Percentiles rank a stretch among this genome's conserved stretches.
phyloP scores from a whole-genome alignment of 2,888 invertebrate species.

The Alsophila aescularia region DNA sequence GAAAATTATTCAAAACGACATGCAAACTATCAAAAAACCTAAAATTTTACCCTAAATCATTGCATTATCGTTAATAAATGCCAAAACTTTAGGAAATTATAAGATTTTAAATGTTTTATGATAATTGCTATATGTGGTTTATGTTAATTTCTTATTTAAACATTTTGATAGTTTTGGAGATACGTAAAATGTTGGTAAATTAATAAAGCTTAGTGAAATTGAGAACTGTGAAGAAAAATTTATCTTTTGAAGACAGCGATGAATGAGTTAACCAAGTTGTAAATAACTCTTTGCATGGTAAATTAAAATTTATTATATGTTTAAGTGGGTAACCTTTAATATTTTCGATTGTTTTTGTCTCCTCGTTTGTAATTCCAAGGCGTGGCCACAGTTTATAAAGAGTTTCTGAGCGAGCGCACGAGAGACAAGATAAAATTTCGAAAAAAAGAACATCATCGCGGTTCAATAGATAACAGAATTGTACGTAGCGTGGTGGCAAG shows the following conservation, averaged over 20 bases:
- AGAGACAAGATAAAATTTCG: no score
- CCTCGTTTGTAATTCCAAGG: no score
- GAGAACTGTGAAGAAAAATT: slow-evolving; percentile 40
- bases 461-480: no score
- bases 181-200: slow-evolving; percentile 27
- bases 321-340: not conserved
- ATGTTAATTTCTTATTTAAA: slow-evolving; percentile 23
- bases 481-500: no score
- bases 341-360: no score
- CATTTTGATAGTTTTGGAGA: slow-evolving; percentile 13
- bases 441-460: no score
- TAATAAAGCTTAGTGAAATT: slow-evolving; percentile 33
- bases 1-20: slow-evolving; percentile 15
- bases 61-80: slow-evolving; percentile 21
- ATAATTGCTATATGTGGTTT: slow-evolving; percentile 19
- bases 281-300: slow-evolving; percentile 23
- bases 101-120: slow-evolving; percentile 19
- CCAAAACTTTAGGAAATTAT: slow-evolving; percentile 15
- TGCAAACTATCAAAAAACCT: slow-evolving; percentile 8
- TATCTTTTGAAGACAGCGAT: slow-evolving; percentile 49
- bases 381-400: no score
- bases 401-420: no score
- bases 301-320: slow-evolving; percentile 15
- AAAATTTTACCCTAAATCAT: slow-evolving; percentile 18
- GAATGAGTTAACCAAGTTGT: slow-evolving; percentile 35